A percentile compares a stretch with the other conserved stretches of the same genome.
These are phyloP conservation scores for Microtus richardsoni DNA, from an alignment of 2,113 vertebrate species.

Conservation along the genomic window DNA sequence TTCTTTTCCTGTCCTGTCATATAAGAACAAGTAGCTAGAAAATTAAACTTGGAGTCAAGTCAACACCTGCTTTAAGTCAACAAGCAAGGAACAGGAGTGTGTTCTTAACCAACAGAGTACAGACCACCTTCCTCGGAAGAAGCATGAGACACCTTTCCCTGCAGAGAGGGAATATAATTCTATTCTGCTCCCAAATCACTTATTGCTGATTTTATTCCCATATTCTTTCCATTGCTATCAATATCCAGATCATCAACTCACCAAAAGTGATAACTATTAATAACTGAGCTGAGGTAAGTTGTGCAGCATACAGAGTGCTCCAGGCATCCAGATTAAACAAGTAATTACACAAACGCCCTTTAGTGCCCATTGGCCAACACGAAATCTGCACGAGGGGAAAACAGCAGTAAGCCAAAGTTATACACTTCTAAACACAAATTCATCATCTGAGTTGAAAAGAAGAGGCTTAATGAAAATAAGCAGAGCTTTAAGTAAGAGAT, in stretches of 20 bases:
- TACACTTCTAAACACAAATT: conserved; percentile 75
- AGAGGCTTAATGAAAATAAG: conserved; percentile 76
- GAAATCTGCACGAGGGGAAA: conserved; percentile 63
- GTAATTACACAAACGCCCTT: conserved; percentile 65
- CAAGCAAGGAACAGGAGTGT: background rate
- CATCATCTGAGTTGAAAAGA: conserved; percentile 63
- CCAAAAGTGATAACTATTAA: conserved; percentile 58
- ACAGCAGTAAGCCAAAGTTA: conserved; percentile 71
- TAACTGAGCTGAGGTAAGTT: conserved; percentile 11
- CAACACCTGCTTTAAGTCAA: conserved; percentile 1
- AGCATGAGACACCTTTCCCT: background rate
- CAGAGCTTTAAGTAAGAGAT: conserved; percentile 72
- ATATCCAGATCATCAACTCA: conserved; percentile 55
- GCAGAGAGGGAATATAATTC: background rate
- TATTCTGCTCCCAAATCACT: conserved; percentile 25
- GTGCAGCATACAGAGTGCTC: conserved; percentile 42
- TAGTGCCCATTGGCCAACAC: conserved; percentile 45
- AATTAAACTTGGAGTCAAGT: background rate
- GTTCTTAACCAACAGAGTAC: background rate
- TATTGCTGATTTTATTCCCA: conserved; percentile 48
- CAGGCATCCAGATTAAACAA: conserved; percentile 67
- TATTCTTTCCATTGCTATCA: conserved; percentile 47
- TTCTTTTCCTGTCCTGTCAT: conserved; percentile 8
- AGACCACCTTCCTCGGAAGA: background rate
- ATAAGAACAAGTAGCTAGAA: background rate